Base-by-base conservation (phyloP, 2,888 invertebrate genomes). In the Cistogaster globosa region DNA sequence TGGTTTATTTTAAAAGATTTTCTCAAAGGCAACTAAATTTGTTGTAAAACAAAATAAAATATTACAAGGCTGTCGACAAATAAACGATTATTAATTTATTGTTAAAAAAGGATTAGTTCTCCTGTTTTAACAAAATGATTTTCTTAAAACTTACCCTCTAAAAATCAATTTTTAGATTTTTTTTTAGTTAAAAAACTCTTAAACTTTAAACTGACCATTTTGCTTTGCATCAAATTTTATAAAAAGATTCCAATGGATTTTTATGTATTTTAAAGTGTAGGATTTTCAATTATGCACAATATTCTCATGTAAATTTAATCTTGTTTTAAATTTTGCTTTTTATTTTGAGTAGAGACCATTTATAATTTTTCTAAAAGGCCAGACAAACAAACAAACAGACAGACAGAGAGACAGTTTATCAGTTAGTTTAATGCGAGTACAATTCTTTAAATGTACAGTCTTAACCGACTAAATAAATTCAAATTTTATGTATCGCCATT, bases 401-500 rank as follows among this genome's bases (percentile, higher is more conserved):
- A 62, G 14, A 57, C 36, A 62, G n/a, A 38, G 16, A 58, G 45
- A 11, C 9, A 62, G 53, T 20, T 65, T 53, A 6, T 22, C 22
- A 48, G 18, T 67, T 65, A 60, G 68, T 60, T 67, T 57, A 57
- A 58, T 58, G 9, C 55, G 58, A 67, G 48, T 57, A 58, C 80
- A 68, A 67, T 74, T 74, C 80, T 74, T 80, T 74, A 67, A 74
- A 68, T 74, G 67, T 74, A 80, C 80, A 91, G 90, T 92, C 92
- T 92, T 92, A 92, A 92, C 92, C 92, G 90, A 92, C 90, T 91
- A 92, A 92, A 89, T 88, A 89, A 88, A 90, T 90, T 88, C 90
- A 90, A 90, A 90, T 90, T 89, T 90, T 90, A 90, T 91, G 91
- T 91, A 89, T 89, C 89, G 84, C 84, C 87, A 77, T 79, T 86